Evolutionary conservation across 2,113 vertebrate genomes (phyloP).

Genomic region (Arenaria interpres): DNA sequence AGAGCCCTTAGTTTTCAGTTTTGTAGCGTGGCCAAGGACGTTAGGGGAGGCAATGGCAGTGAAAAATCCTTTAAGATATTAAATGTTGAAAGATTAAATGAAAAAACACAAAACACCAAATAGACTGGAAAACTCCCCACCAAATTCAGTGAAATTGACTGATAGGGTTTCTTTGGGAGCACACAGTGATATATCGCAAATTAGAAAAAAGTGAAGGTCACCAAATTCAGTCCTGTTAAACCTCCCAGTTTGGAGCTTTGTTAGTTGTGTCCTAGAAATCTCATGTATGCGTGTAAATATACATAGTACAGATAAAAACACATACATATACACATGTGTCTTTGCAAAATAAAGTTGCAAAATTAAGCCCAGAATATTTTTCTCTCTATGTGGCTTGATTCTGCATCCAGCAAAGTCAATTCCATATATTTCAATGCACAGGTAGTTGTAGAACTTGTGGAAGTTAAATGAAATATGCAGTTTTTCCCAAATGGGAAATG

Average conservation of each 20-base stretch:
- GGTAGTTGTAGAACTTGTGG: neutral
- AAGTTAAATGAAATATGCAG: no score
- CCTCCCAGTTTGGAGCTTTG: neutral
- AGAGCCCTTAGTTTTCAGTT: neutral
- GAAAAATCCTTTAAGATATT: neutral
- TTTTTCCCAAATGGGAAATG: neutral
- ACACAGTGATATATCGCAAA: neutral
- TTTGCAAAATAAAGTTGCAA: no score
- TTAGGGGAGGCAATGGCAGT: neutral
- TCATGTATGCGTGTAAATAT: neutral
- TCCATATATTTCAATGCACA: accelerated
- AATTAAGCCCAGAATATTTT: no score
- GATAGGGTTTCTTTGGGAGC: neutral
- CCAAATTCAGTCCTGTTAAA: neutral
- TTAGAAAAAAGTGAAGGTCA: no score
- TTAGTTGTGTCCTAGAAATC: neutral
- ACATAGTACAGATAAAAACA: neutral
- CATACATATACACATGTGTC: neutral
- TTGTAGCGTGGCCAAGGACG: neutral
- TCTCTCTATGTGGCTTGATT: accelerated
- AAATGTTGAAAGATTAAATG: neutral
- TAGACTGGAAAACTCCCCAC: no score
- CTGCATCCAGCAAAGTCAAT: neutral
- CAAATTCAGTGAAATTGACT: no score
- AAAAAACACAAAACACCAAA: no score